Conservation (phyloP, 2,888 invertebrate species). For the Tuberolachnus salignus region DNA sequence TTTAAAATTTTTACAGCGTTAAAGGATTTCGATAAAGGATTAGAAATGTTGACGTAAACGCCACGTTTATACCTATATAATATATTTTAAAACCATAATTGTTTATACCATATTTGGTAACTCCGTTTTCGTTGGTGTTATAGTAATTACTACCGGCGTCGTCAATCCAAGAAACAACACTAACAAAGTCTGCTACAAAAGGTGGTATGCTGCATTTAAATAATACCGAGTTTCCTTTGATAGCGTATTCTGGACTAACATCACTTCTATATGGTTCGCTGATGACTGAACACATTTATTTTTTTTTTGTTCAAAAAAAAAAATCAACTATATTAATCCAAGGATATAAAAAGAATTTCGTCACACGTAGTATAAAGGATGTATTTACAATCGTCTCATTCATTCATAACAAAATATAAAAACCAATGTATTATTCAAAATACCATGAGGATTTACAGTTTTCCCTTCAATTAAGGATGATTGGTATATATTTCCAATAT, state of each 20-base stretch:
- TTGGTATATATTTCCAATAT: constrained; percentile 52
- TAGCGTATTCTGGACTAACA: constrained; percentile 76
- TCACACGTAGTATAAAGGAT: constrained; percentile 5
- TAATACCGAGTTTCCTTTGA: constrained; percentile 86
- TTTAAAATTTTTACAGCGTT: not conserved
- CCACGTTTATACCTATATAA: not conserved
- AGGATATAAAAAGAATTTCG: constrained; percentile 19
- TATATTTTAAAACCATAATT: not conserved
- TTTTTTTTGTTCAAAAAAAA: too few relatives aligned
- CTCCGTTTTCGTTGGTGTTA: constrained; percentile 63
- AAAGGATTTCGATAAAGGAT: constrained; percentile 11
- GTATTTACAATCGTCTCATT: not conserved
- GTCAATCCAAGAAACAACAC: constrained; percentile 84
- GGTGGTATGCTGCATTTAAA: constrained; percentile 89
- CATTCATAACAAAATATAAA: not conserved
- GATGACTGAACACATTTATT: constrained; percentile 20
- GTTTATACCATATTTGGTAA: constrained; percentile 27
- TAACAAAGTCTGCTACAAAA: constrained; percentile 90
- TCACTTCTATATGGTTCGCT: constrained; percentile 46
- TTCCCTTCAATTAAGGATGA: constrained; percentile 13
- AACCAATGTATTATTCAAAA: not conserved
- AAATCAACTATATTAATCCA: not conserved
- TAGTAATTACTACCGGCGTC: constrained; percentile 77
- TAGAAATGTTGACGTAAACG: not conserved
- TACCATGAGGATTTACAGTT: constrained; percentile 7